These are phyloP conservation scores for Achlya flavicornis DNA, from an alignment of 2,888 invertebrate genomes.

Conservation along the genomic window DNA sequence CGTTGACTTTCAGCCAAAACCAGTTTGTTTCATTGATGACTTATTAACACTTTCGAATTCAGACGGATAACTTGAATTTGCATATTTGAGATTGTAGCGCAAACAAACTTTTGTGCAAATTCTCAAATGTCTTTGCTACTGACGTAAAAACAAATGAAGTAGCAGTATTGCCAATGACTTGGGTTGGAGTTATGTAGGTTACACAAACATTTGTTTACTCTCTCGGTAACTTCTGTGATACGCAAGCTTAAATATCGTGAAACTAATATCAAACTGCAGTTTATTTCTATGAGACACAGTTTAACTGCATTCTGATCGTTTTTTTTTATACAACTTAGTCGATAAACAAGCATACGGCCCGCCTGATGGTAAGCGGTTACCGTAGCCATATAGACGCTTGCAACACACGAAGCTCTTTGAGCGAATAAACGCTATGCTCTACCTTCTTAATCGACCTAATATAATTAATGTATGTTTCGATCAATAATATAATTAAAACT, in stretches of 20 bases:
- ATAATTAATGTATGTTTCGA: constrained; percentile 9
- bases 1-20: background rate
- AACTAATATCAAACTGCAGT: constrained; percentile 30
- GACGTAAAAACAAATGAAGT: constrained; percentile 1
- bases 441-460: background rate
- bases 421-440: no score
- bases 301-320: constrained; percentile 29
- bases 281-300: constrained; percentile 28
- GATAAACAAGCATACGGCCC: no score
- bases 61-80: constrained; percentile 1
- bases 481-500: background rate
- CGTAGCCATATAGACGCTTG: no score
- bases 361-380: no score
- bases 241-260: constrained; percentile 31
- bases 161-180: background rate
- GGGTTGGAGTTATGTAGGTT: background rate
- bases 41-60: constrained; percentile 7
- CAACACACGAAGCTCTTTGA: no score
- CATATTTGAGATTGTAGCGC: constrained; percentile 6
- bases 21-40: background rate
- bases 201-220: background rate
- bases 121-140: background rate
- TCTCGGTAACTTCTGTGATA: background rate
- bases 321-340: no score
- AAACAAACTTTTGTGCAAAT: constrained; percentile 1